Evolutionary conservation across 2,113 vertebrate genomes (phyloP).

Genomic region (Carassius gibelio): DNA sequence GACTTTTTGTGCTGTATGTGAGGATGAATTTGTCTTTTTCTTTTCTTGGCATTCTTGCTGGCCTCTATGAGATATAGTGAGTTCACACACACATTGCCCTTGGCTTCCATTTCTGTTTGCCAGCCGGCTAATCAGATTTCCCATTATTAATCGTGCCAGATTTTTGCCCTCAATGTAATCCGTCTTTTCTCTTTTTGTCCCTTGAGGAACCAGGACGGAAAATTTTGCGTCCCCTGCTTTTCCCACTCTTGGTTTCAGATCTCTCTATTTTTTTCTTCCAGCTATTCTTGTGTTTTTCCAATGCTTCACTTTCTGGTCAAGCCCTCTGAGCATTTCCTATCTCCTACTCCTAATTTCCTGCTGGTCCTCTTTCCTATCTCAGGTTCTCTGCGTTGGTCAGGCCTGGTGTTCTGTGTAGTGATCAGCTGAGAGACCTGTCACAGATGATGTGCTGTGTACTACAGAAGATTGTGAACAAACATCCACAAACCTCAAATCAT

Average conservation of each 20-base stretch:
- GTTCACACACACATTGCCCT: slow-evolving; percentile 10
- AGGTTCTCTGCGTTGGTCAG: neutral
- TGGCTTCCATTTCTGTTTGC: slow-evolving; percentile 47
- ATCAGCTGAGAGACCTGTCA: neutral
- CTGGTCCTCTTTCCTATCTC: neutral
- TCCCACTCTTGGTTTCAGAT: neutral
- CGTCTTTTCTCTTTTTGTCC: slow-evolving; percentile 18
- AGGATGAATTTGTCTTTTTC: neutral
- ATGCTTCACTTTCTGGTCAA: slow-evolving; percentile 15
- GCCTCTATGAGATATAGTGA: slow-evolving; percentile 2
- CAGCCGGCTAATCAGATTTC: slow-evolving; percentile 60
- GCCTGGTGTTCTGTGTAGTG: neutral
- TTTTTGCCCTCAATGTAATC: neutral
- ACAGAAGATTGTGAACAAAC: neutral
- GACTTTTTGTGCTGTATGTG: neutral
- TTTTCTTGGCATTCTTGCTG: neutral
- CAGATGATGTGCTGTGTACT: neutral
- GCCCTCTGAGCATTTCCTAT: slow-evolving; percentile 16
- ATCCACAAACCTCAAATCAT: neutral
- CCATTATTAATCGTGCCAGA: slow-evolving; percentile 54
- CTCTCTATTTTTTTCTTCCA: neutral
- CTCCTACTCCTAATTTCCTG: slow-evolving; percentile 20
- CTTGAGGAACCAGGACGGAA: slow-evolving; percentile 17
- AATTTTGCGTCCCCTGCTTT: slow-evolving; percentile 10
- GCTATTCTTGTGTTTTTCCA: neutral